Conservation (phyloP, 2,888 invertebrate species). For the Rugalucina vietnamica region DNA sequence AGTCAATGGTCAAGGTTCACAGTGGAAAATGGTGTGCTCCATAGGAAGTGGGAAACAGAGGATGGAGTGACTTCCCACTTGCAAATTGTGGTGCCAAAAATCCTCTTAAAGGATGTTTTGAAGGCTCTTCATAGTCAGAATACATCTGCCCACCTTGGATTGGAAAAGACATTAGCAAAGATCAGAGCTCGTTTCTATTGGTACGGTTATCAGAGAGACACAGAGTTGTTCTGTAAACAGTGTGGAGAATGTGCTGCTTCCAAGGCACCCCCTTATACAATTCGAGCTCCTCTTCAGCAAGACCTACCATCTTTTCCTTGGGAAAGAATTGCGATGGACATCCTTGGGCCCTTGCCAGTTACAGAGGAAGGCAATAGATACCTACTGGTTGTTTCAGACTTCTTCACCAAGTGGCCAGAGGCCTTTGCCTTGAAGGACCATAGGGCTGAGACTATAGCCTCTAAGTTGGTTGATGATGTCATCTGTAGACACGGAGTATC, state of each 20-base stretch:
- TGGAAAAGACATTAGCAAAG: not conserved
- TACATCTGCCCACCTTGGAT: not conserved
- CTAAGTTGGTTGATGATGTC: not conserved
- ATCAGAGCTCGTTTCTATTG: not conserved
- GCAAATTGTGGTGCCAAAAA: not conserved
- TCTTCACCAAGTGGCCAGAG: slow-evolving; percentile 4
- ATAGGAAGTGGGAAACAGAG: not conserved
- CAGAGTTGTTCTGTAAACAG: not conserved
- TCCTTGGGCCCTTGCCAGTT: not conserved
- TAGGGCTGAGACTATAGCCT: not conserved
- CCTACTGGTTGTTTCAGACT: not conserved
- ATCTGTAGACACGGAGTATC: not conserved
- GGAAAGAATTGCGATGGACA: not conserved
- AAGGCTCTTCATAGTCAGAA: not conserved
- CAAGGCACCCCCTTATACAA: not conserved
- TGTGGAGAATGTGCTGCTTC: not conserved
- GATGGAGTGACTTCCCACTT: not conserved
- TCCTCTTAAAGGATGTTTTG: not conserved
- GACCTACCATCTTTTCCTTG: not conserved
- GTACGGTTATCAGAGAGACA: not conserved
- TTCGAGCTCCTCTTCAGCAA: not conserved
- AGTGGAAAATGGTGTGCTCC: not conserved
- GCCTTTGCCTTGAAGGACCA: not conserved
- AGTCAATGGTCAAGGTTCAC: not conserved
- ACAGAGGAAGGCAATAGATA: not conserved